These are phyloP conservation scores for Drosophila asahinai DNA, from an alignment of 1,140 invertebrate species.

Conservation along the genomic window DNA sequence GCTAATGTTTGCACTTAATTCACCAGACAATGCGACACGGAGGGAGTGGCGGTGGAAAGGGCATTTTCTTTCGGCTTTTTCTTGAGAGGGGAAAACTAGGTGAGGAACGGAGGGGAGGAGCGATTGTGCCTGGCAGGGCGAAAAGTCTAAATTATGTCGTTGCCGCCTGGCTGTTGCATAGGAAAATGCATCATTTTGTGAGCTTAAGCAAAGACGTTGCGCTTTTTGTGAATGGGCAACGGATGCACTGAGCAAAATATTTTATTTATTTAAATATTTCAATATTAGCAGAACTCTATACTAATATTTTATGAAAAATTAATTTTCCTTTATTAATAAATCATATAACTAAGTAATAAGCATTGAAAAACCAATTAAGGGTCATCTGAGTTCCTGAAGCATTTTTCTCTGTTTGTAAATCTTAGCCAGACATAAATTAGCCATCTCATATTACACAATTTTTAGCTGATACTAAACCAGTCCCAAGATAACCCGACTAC, in stretches of 20 bases:
- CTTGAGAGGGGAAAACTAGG: constrained; percentile 11
- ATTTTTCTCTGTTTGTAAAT: neutral
- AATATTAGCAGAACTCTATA: neutral
- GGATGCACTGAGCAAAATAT: constrained; percentile 49
- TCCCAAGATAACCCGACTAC: neutral
- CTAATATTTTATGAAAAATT: no score
- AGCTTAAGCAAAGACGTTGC: constrained; percentile 61
- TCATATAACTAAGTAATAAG: neutral
- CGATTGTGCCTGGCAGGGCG: constrained; percentile 35
- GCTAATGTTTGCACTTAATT: constrained; percentile 84
- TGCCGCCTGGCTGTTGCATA: constrained; percentile 62
- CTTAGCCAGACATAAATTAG: constrained; percentile 15
- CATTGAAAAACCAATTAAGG: no score
- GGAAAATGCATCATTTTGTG: constrained; percentile 78
- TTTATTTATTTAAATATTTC: no score
- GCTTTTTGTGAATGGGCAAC: constrained; percentile 65
- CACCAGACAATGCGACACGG: constrained; percentile 69
- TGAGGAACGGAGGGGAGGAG: neutral
- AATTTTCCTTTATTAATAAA: no score
- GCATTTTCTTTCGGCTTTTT: constrained; percentile 70
- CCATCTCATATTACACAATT: constrained; percentile 50
- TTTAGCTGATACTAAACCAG: constrained; percentile 15
- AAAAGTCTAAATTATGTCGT: constrained; percentile 83
- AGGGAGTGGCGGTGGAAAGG: constrained; percentile 36
- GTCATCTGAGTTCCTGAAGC: neutral